A percentile compares a stretch with the other conserved stretches of the same genome.
Evolutionary conservation across 2,888 invertebrate genomes (phyloP).

Genomic region (Stegophylla sp.): DNA sequence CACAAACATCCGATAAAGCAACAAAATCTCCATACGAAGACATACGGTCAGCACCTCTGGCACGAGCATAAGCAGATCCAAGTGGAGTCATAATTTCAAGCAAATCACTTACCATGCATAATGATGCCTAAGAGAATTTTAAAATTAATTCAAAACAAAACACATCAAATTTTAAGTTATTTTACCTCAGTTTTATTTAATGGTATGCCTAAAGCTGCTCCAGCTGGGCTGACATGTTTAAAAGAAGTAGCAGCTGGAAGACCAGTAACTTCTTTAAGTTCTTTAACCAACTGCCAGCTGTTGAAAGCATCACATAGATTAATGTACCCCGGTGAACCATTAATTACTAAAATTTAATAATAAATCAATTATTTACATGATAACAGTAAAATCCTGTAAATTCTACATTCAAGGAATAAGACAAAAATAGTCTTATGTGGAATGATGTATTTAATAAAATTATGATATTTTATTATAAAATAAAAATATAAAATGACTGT

Average conservation of each 20-base stretch:
- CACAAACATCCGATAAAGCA: constrained; percentile 90
- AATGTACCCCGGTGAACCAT: constrained; percentile 96
- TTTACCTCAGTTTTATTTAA: constrained; percentile 61
- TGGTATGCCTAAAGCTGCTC: constrained; percentile 89
- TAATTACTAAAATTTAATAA: constrained; percentile 72
- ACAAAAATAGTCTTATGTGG: too few relatives aligned
- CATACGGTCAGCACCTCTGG: constrained; percentile 97
- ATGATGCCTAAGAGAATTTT: constrained; percentile 72
- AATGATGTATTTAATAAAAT: too few relatives aligned
- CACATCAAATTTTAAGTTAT: constrained; percentile 37
- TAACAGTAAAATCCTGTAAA: too few relatives aligned
- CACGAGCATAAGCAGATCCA: constrained; percentile 91
- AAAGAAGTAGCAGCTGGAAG: constrained; percentile 95
- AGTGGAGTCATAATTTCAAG: constrained; percentile 76
- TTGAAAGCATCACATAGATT: constrained; percentile 97
- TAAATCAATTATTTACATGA: neutral
- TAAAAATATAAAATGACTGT: too few relatives aligned
- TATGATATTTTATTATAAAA: too few relatives aligned
- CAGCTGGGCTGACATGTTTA: constrained; percentile 98
- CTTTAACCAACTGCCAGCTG: constrained; percentile 94
- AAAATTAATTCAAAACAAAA: constrained; percentile 10
- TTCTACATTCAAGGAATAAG: too few relatives aligned
- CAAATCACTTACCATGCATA: constrained; percentile 93
- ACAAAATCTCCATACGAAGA: constrained; percentile 99
- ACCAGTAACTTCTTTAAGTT: constrained; percentile 79